A percentile compares a stretch with the other conserved stretches of the same genome.
Evolutionary conservation across 2,113 vertebrate genomes (phyloP).

Genomic region (Phrynocephalus versicolor): DNA sequence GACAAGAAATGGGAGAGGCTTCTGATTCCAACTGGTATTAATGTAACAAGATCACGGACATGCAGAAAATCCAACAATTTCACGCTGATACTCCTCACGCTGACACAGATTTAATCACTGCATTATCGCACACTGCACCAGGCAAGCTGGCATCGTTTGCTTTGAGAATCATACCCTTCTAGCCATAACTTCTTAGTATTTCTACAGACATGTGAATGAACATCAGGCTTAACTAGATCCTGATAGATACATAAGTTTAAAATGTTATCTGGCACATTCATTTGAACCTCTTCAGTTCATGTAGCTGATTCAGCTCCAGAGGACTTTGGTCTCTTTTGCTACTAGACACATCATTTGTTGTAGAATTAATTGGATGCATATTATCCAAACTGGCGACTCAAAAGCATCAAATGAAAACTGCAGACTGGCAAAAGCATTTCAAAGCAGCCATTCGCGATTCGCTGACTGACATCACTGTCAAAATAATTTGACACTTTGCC

Average conservation of each 20-base stretch:
- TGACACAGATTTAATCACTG: neutral
- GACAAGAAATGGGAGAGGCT: neutral
- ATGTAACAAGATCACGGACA: neutral
- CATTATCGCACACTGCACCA: neutral
- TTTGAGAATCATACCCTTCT: neutral
- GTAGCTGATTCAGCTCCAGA: neutral
- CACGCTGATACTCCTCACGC: neutral
- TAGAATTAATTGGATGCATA: conserved; percentile 33
- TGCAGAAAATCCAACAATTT: neutral
- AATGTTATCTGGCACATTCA: conserved; percentile 26
- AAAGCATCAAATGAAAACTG: conserved; percentile 27
- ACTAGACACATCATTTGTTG: conserved; percentile 8
- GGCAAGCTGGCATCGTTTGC: neutral
- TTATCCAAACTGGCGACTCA: conserved; percentile 14
- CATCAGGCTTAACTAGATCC: neutral
- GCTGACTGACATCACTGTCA: conserved; percentile 29
- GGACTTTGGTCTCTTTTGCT: conserved; percentile 20
- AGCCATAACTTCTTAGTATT: neutral
- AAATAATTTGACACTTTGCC: conserved; percentile 2
- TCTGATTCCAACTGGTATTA: neutral
- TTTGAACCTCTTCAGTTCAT: conserved; percentile 16
- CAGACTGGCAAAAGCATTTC: conserved; percentile 23
- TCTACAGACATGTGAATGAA: neutral
- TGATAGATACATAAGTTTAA: conserved; percentile 16
- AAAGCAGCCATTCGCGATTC: conserved; percentile 24